A percentile compares a stretch with the other conserved stretches of the same genome.
Conservation (phyloP, 2,113 vertebrate species). For the Ochotona princeps region DNA sequence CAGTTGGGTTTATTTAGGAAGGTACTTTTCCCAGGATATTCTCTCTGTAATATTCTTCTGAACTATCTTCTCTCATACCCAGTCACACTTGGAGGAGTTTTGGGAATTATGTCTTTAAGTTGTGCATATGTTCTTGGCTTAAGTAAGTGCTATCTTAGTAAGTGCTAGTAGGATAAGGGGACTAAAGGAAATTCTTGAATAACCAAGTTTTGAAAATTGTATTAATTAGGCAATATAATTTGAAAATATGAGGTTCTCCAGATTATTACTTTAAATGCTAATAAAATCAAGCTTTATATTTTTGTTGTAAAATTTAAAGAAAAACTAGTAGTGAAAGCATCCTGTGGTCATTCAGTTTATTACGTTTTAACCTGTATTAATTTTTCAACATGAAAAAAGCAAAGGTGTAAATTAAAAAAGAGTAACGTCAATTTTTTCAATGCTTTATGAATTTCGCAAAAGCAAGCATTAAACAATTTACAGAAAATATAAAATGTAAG, state of each 20-base stretch:
- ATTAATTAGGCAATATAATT: not conserved
- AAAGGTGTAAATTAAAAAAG: not conserved
- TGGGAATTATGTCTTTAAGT: constrained; percentile 42
- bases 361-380: not conserved
- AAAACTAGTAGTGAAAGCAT: not conserved
- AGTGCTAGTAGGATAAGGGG: not conserved
- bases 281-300: not conserved
- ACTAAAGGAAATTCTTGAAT: not conserved
- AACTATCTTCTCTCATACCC: not conserved
- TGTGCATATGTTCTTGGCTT: constrained; percentile 25
- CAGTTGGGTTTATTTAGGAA: not conserved
- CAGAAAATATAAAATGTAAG: not conserved
- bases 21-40: not conserved
- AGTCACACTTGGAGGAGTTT: not conserved
- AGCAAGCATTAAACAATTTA: not conserved
- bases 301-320: not conserved
- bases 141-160: not conserved
- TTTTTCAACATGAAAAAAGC: not conserved
- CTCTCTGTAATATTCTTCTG: not conserved
- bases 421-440: not conserved
- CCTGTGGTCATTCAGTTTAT: not conserved
- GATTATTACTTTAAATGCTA: constrained; percentile 21
- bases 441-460: not conserved
- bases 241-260: not conserved
- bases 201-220: constrained; percentile 44